Base-by-base conservation (phyloP, 2,888 invertebrate species). In the Aethes cnicana region DNA sequence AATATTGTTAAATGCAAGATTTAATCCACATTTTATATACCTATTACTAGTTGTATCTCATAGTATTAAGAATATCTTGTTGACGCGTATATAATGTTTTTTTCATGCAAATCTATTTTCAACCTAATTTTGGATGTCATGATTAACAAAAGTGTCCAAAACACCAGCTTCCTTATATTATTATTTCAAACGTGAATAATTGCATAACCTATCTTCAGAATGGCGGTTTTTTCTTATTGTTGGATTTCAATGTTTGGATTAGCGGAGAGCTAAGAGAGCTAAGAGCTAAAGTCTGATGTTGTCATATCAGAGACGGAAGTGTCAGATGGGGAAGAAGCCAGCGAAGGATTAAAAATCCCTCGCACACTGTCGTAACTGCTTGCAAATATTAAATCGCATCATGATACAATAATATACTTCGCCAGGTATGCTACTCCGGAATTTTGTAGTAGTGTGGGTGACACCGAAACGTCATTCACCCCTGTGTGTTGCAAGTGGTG, bases 1-100 rank as follows among this genome's bases (percentile, higher is more conserved):
- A 88, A 88, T 89, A 89, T 87, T 88, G 86, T 87, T 88, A 78
- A 77, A 79, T 64, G 77, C 84, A 84, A 84, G 72, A 75, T 72
- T 76, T 84, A 76, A 80, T 84, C 75, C 82, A 85, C 85, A 81
- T 84, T 86, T 83, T 86, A 82, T 81, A 78, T 74, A 68, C 62
- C 67, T 74, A 64, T 73, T 73, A 72, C 69, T 77, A 80, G 74
- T 68, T 72, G 66, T 77, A 77, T 69, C 60, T 68, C 48, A 65
- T 80, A 81, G 77, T 62, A 52, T 63, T 81, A 81, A 78, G 77
- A 66, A 62, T 58, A 73, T 74, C 74, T 74, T 77, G 74, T 81
- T 81, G 77, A 60, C 63, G 63, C 47, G 53, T 61, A 59, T 56
- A 42, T 43, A 23, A 47, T 56, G 6, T 61, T 56, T 52, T 58